Conservation (phyloP, 2,113 vertebrate species). For the Procavia capensis region DNA sequence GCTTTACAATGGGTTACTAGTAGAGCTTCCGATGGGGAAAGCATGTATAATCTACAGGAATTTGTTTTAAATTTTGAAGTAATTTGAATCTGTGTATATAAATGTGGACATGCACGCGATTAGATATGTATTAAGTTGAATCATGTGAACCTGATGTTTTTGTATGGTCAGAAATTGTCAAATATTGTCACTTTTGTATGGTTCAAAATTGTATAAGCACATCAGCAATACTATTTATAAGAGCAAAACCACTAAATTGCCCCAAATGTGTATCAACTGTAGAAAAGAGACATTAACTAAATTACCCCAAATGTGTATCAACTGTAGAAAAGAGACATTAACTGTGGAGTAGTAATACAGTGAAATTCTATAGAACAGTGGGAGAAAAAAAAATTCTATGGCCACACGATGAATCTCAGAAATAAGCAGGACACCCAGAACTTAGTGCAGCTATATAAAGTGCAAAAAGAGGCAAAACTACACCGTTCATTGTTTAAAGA, state of each 20-base stretch:
- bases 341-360: not conserved
- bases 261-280: not conserved
- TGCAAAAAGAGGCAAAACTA: not conserved
- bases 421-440: conserved; percentile 23
- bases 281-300: conserved; percentile 22
- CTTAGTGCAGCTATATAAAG: not conserved
- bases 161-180: not conserved
- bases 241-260: not conserved
- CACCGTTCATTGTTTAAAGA: not conserved
- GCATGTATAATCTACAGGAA: not conserved
- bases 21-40: not conserved
- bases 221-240: not conserved
- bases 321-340: conserved; percentile 4
- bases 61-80: conserved; percentile 22
- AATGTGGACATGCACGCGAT: not conserved
- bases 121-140: conserved; percentile 2
- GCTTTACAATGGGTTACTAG: not conserved
- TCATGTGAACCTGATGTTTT: not conserved
- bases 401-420: not conserved
- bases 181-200: not conserved
- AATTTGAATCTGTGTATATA: not conserved
- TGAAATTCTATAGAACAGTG: not conserved
- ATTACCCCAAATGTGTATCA: not conserved
- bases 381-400: not conserved
- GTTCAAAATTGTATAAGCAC: not conserved